These are phyloP conservation scores for Eudemis profundana DNA, from an alignment of 2,888 invertebrate genomes.

Conservation along the genomic window DNA sequence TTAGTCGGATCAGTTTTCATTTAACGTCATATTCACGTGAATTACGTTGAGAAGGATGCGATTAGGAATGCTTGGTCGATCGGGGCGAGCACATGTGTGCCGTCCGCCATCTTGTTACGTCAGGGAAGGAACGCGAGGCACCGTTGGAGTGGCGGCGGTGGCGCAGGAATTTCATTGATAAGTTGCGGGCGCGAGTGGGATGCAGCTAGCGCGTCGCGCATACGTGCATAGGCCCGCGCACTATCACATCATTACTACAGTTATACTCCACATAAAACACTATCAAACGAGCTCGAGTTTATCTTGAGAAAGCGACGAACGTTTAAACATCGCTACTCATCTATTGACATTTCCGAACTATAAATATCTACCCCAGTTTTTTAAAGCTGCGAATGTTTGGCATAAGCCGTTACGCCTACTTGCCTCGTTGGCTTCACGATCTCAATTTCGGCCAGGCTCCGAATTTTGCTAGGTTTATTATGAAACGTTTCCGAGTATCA, in stretches of 20 bases:
- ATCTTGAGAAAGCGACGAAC: background rate
- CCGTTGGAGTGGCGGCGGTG: conserved; percentile 66
- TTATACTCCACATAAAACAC: conserved; percentile 15
- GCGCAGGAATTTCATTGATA: conserved; percentile 82
- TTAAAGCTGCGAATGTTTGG: conserved; percentile 59
- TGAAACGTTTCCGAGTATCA: conserved; percentile 53
- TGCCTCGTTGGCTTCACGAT: conserved; percentile 61
- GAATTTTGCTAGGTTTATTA: conserved; percentile 60
- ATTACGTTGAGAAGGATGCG: conserved; percentile 29
- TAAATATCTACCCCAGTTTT: conserved; percentile 47
- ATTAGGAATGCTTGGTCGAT: conserved; percentile 38
- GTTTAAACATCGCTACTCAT: conserved; percentile 17
- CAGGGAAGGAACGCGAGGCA: conserved; percentile 76
- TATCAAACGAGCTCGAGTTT: background rate
- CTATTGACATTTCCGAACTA: conserved; percentile 38
- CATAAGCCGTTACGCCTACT: conserved; percentile 71
- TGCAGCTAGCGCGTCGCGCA: conserved; percentile 60
- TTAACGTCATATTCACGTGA: conserved; percentile 1
- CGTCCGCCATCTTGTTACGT: conserved; percentile 80
- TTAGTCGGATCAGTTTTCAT: background rate
- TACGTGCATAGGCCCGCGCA: conserved; percentile 44
- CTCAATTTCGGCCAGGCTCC: conserved; percentile 53
- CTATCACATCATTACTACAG: conserved; percentile 20
- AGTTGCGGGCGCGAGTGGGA: conserved; percentile 75
- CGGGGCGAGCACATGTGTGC: conserved; percentile 51